Base-by-base conservation (phyloP, 2,888 invertebrate genomes). In the Azorinus chamasolen region DNA sequence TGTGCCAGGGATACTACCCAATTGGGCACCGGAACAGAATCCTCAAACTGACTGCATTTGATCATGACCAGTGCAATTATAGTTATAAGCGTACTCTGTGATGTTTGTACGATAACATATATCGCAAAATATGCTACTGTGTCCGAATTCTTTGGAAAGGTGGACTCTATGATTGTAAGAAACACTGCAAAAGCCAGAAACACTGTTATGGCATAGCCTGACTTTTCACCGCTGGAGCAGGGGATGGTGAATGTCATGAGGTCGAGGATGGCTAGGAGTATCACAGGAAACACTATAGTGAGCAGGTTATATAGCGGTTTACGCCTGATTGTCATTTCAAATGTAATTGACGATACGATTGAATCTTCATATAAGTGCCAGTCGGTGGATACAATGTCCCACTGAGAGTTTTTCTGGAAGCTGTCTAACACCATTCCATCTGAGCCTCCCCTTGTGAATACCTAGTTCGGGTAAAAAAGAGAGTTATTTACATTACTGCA, bases 171-270 rank as follows among this genome's bases (percentile, higher is more conserved):
- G 48, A 84, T 84, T 43, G 82, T 80, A 20, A 84, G 76, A 55
- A 83, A 84, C n/a, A 84, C 84, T 16, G 84, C 83, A 51, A 84
- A 84, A 16, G 82, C 72, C 58, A 84, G 74, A 14, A 84, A 72
- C 3, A 84, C 84, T 4, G 84, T 84, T 27, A 84, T 78, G 1
- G 84, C 78, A 48, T 83, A 70, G 4, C 82, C 80, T 71, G 83
- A 80, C 22, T 80, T 69, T 62, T 84, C 84, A 3, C 84, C 84
- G 51, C 82, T 82, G 65, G 76, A 80, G 2, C 82, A 80, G 3
- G 84, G 84, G 53, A 84, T 61, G 45, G 80, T 79, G 65, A 84
- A 84, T 45, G 83, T 82, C 20, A 83, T 71, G 6, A 84, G 80
- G 73, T 84, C 83, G 24, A 84, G 72, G 39, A 79, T 53, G 12